Evolutionary conservation across 2,888 invertebrate species (phyloP), one percentile per base, ranked within the genome.

Genomic region (Dinocampus coccinellae): DNA sequence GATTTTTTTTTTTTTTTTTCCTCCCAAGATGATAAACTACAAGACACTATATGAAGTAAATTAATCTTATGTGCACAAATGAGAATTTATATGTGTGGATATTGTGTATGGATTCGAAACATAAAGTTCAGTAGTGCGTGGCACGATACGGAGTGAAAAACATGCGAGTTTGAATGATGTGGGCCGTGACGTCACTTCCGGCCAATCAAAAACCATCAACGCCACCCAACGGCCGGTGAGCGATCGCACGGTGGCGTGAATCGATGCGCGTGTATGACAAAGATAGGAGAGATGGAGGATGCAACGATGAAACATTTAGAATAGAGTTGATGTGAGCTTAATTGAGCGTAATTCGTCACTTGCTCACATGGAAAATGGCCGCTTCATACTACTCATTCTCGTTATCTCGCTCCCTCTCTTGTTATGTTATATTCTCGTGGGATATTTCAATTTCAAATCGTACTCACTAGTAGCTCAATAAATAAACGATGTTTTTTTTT

Each of bases 201-300:
- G 84, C 81, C 85, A 86, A 86, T 86, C 85, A 86, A 85, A 85
- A 85, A 83, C 81, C 84, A 85, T 85, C 84, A 85, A 81, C 84
- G 83, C 80, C 76, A 65, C 73, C 75, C 63, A 63, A 24, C 29
- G 47, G 63, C 29, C 64, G 52, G 39, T 42, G 63, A 58, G 26
- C 60, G 64, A 64, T 53, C 64, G 33, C 52, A 73, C 63, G 58
- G 60, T 66, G 69, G 72, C 63, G 61, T 60, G 33, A 66, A 69
- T 33, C 26, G 26, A 7, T 47, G 36, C 52, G 39, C 58, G 42
- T 60, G 68, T 33, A 47, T 9, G 47, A n/a, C 42, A 42, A 53
- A 26, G 65, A 68, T 58, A 64, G 68, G 16, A 63, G 42, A 34
- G 63, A 68, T 39, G 26, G 55, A 55, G 47, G 67, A 42, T 57